Evolutionary conservation across 2,113 vertebrate genomes (phyloP), one percentile per base, ranked within the genome.

Genomic region (Lichenostomus cassidix): DNA sequence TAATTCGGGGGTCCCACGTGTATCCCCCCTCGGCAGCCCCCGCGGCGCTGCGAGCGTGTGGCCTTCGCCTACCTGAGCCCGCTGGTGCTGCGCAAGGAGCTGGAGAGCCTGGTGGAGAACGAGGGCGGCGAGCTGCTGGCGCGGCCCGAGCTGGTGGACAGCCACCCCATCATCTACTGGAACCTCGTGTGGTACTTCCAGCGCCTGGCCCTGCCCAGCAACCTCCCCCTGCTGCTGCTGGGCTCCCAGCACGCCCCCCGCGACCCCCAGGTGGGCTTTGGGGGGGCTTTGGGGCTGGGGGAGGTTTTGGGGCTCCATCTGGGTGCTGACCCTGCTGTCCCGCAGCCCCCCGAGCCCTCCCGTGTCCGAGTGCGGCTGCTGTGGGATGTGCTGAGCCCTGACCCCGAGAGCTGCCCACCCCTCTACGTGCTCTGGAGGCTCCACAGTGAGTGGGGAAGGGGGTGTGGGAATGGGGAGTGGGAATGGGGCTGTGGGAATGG

Each of bases 101-200:
- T 99, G 94, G 99, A 99, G 96, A 99, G 98, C 25, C 98, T 99
- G 75, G 98, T 99, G 93, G 99, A 99, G 97, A 99, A 99, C 1
- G 99, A 99, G 87, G 99, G 99, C 0, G 99, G 98, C 11, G 97
- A 98, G 50, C 98, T 99, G 27, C 97, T 99, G 94, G 98, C 98
- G 0, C 98, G 98, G 67, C 96, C 98, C 1, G 98, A 98, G 93
- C 96, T 99, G 75, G 98, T 99, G 29, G 98, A 99, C 84, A 98
- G 96, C 59, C 99, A 99, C 94, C 98, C 98, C 95, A 99, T 99
- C 97, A 98, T 99, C 96, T 99, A 98, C 98, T 99, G 99, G 99
- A 99, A 99, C 97, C 98, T 99, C n/a, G 96, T 99, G 6, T 99
- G 99, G 99, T 99, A 98, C 94, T 99, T 99, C 97, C 98, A 98